Evolutionary conservation across 2,888 invertebrate species (phyloP).

Genomic region (Seladonia tumulorum): DNA sequence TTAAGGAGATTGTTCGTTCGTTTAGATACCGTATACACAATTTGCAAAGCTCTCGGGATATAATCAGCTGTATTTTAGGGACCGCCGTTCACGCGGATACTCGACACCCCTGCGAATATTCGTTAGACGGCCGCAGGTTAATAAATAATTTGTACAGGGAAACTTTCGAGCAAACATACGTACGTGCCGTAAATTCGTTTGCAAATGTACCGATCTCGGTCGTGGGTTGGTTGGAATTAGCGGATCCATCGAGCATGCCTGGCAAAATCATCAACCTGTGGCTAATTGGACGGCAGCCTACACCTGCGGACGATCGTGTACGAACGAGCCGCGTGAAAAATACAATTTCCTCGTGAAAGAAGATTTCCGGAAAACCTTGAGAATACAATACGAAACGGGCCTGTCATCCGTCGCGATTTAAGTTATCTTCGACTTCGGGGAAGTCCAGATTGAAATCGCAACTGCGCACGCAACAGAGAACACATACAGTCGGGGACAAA

Average conservation of each 20-base stretch:
- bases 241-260: constrained; percentile 56
- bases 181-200: constrained; percentile 35
- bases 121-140: not conserved
- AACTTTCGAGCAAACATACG: constrained; percentile 20
- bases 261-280: constrained; percentile 61
- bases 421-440: not conserved
- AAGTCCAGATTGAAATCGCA: not conserved
- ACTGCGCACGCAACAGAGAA: not conserved
- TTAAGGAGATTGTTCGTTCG: not conserved
- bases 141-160: constrained; percentile 27
- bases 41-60: not conserved
- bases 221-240: constrained; percentile 51
- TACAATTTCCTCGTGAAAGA: constrained; percentile 20
- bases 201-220: constrained; percentile 34
- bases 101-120: not conserved
- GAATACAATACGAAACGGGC: constrained; percentile 10
- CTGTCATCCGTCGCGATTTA: not conserved
- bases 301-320: constrained; percentile 52
- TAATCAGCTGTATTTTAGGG: not conserved
- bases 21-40: too few species aligned
- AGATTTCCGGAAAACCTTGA: constrained; percentile 35
- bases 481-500: too few species aligned
- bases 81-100: not conserved
- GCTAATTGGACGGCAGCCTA: constrained; percentile 63
- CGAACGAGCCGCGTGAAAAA: constrained; percentile 28